phyloP scores from a whole-genome alignment of 2,797 vertebrate genomes.

The Hipposideros larvatus region DNA sequence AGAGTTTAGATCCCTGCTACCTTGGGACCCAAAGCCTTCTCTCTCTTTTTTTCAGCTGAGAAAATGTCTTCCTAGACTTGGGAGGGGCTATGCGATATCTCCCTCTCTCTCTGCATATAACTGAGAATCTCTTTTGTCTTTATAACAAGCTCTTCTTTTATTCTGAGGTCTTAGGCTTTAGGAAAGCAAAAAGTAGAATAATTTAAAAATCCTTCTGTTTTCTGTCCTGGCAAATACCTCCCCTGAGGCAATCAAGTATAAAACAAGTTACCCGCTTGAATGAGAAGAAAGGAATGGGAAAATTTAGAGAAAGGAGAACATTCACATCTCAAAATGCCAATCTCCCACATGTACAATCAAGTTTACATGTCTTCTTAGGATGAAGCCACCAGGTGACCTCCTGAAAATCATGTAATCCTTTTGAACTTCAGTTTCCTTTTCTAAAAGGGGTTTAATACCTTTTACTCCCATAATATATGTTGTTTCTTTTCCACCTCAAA shows the following conservation, averaged over 20 bases:
- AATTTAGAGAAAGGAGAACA: slow-evolving; percentile 27
- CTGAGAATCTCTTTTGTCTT: slow-evolving; percentile 47
- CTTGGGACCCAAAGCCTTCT: background rate
- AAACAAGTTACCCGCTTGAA: background rate
- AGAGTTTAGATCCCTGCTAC: background rate
- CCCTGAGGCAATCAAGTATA: background rate
- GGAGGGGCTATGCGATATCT: background rate
- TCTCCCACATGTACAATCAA: background rate
- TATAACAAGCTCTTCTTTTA: slow-evolving; percentile 30
- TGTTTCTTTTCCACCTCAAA: background rate
- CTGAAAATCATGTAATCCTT: slow-evolving; percentile 9
- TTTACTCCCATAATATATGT: background rate
- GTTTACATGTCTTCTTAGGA: background rate
- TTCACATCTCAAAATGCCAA: slow-evolving; percentile 4
- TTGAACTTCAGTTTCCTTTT: slow-evolving; percentile 43
- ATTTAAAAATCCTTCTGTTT: background rate
- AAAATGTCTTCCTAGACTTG: background rate
- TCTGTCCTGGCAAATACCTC: background rate
- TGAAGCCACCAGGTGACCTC: background rate
- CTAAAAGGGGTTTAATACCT: background rate
- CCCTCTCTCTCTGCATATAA: background rate
- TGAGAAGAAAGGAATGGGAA: slow-evolving; percentile 37
- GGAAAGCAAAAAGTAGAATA: slow-evolving; percentile 58
- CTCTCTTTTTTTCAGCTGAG: background rate
- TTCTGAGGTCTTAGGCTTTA: slow-evolving; percentile 40